Evolutionary conservation across 1,140 invertebrate genomes (phyloP), one percentile per base, ranked within the genome.

Genomic region (Apis dorsata): DNA sequence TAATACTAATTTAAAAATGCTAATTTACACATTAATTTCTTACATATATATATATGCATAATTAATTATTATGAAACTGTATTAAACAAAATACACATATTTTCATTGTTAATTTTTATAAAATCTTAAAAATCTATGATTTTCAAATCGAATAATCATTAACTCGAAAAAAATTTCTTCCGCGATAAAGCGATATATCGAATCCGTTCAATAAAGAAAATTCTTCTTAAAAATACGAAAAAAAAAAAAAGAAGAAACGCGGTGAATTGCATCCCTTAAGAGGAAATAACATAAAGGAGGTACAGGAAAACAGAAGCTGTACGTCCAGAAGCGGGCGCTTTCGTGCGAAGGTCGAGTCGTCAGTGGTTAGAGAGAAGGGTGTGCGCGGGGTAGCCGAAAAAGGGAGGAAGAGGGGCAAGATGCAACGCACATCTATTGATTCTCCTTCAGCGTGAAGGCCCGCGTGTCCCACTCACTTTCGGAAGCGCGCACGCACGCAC

Each of bases 391-490:
- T 51, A 85, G 86, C 81, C 89, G 44, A 88, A 89, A 88, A 84
- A 73, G 86, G 79, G 88, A 85, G 75, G 79, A 81, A 88, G 90
- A 88, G 91, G 89, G 90, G 90, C 86, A 92, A 92, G 90, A 92
- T 92, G 92, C 91, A 92, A 93, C 90, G 91, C 91, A 91, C 91
- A 92, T 92, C 91, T 93, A 93, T 93, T 93, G 92, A 93, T 93
- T 93, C 91, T 88, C 87, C 85, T 86, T 85, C 78, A 85, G 81
- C 83, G 78, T 78, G 85, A 87, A 86, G 81, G 87, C 79, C 85
- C 84, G 82, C 84, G 85, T 90, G 81, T 89, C 86, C 81, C 73
- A 84, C 81, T 85, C 88, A 87, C 86, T 87, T 87, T 87, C 85
- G 83, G 78, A 84, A 77, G 73, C 86, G 68, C 81, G 62, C 83